Conservation (phyloP, 2,797 vertebrate genomes). For the Xenopus petersii region DNA sequence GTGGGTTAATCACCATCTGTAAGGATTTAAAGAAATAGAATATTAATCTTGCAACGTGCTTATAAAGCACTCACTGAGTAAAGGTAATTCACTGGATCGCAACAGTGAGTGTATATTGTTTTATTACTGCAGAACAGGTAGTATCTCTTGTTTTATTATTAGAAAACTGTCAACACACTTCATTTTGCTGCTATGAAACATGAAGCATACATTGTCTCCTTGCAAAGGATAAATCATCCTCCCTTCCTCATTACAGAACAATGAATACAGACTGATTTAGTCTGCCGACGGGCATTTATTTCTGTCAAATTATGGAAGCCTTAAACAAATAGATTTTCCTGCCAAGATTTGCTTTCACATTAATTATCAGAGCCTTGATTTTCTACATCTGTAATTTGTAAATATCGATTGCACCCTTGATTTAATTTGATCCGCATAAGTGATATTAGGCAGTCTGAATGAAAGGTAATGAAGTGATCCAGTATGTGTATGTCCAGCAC, state of each 20-base stretch:
- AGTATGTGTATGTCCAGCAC: too few species aligned
- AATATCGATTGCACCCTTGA: neutral
- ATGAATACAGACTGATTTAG: neutral
- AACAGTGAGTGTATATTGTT: neutral
- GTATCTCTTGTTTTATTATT: neutral
- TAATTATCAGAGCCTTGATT: neutral
- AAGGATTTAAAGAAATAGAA: neutral
- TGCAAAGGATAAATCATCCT: neutral
- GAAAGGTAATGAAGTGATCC: too few species aligned
- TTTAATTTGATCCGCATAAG: neutral
- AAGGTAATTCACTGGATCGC: neutral
- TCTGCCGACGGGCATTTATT: neutral
- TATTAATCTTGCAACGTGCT: neutral
- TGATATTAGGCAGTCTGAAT: too few species aligned
- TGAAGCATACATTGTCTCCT: neutral
- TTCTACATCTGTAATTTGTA: neutral
- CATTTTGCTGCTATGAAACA: neutral
- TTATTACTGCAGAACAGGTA: neutral
- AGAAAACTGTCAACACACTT: neutral
- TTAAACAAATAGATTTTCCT: neutral
- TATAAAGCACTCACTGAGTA: constrained; percentile 2
- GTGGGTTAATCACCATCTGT: neutral
- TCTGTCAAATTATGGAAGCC: too few species aligned
- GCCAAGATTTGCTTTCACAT: neutral
- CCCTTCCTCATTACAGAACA: neutral